A percentile compares a stretch with the other conserved stretches of the same genome.
phyloP scores from a whole-genome alignment of 2,888 invertebrate species.

The Pyralis farinalis region DNA sequence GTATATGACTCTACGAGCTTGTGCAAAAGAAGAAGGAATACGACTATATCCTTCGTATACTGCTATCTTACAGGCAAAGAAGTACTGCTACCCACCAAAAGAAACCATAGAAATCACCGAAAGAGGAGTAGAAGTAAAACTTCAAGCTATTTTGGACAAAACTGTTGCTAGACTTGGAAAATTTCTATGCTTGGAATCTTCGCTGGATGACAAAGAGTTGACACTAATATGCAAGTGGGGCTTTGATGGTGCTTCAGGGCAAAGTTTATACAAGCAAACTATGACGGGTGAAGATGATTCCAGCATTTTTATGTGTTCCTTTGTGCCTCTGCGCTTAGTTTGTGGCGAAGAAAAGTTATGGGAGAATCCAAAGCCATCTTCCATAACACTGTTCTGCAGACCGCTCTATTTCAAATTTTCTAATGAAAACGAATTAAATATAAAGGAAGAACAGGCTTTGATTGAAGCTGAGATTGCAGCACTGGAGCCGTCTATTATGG shows the following conservation, averaged over 20 bases:
- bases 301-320: slow-evolving; percentile 9
- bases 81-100: no score
- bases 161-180: slow-evolving; percentile 13
- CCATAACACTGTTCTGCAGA: slow-evolving; percentile 2
- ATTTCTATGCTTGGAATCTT: slow-evolving; percentile 5
- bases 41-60: no score
- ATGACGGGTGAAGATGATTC: slow-evolving; percentile 8
- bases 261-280: slow-evolving; percentile 13
- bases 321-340: slow-evolving; percentile 10
- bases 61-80: no score
- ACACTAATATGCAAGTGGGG: slow-evolving; percentile 15
- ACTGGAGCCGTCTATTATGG: slow-evolving; percentile 6
- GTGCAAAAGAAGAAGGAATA: no score
- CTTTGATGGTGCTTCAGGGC: slow-evolving; percentile 15
- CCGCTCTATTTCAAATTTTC: slow-evolving; percentile 7
- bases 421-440: slow-evolving; percentile 7
- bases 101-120: slow-evolving; percentile 10
- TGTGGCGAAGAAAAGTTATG: slow-evolving; percentile 10
- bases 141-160: slow-evolving; percentile 17
- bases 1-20: no score
- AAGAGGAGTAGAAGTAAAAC: slow-evolving; percentile 12
- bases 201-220: slow-evolving; percentile 10
- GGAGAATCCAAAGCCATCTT: slow-evolving; percentile 9
- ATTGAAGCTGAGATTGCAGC: slow-evolving; percentile 2
- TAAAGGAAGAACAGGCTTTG: not conserved